Evolutionary conservation across 2,888 invertebrate genomes (phyloP).

Genomic region (Acanthosepion lycidas): DNA sequence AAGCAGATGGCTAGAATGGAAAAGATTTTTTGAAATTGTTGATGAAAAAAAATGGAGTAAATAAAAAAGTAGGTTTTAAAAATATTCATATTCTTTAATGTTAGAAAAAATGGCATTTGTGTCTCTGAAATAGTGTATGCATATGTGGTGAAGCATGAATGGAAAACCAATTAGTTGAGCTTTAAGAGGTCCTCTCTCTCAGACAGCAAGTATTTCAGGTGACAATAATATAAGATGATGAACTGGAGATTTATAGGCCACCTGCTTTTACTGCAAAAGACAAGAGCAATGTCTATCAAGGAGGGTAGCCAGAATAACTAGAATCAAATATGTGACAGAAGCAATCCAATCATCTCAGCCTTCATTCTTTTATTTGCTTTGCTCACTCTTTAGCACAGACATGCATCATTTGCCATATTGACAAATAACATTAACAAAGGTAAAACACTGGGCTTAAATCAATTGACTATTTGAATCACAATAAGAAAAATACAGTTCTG

Average conservation of each 20-base stretch:
- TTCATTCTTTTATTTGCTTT: not conserved
- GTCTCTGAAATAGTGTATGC: not conserved
- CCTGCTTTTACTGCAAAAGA: not conserved
- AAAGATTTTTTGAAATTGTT: not conserved
- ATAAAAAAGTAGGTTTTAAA: not conserved
- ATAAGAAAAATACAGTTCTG: not conserved
- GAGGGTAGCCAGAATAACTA: not conserved
- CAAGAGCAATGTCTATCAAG: not conserved
- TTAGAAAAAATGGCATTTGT: not conserved
- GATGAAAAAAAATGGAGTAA: not conserved
- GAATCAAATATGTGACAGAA: not conserved
- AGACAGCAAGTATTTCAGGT: not conserved
- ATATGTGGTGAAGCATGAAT: not conserved
- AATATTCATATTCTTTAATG: not conserved
- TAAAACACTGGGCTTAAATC: not conserved
- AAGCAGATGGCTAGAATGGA: not conserved
- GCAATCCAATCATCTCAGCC: not conserved
- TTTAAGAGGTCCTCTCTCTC: not conserved
- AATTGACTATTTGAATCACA: not conserved
- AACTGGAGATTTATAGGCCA: not conserved
- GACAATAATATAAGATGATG: not conserved
- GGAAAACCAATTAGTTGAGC: not conserved
- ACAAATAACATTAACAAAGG: not conserved
- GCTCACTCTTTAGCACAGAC: not conserved
- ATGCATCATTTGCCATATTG: not conserved